phyloP scores from a whole-genome alignment of 2,888 invertebrate species.

The Sarcophaga subvicina region DNA sequence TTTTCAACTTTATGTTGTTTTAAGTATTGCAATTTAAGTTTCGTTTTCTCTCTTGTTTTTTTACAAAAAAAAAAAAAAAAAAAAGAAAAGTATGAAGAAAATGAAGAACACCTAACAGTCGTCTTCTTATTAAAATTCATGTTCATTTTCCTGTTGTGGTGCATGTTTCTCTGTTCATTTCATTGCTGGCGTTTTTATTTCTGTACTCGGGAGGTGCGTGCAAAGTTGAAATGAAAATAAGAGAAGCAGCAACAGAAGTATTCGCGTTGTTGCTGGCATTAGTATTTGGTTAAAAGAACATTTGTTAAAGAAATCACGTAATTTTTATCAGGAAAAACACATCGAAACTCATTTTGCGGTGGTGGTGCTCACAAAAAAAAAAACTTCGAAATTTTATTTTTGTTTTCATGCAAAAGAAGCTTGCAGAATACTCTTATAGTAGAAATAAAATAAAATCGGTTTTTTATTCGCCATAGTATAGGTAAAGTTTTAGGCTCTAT shows the following conservation, averaged over 20 bases:
- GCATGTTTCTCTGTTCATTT: slow-evolving; percentile 21
- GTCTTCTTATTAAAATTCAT: slow-evolving; percentile 61
- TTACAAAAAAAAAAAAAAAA: slow-evolving; percentile 4
- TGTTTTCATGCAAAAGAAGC: too few relatives aligned
- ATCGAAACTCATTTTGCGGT: slow-evolving; percentile 38
- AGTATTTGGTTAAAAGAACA: slow-evolving; percentile 65
- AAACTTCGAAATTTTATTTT: too few relatives aligned
- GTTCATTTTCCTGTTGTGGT: slow-evolving; percentile 56
- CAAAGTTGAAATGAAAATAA: slow-evolving; percentile 46
- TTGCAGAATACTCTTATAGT: too few relatives aligned
- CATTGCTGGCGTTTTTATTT: neutral
- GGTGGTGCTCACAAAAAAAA: slow-evolving; percentile 23
- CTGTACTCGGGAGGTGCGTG: slow-evolving; percentile 48
- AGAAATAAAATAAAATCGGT: too few relatives aligned
- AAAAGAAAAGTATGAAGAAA: too few relatives aligned
- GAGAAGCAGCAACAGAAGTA: slow-evolving; percentile 7
- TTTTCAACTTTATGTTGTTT: slow-evolving; percentile 10
- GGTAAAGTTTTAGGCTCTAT: too few relatives aligned
- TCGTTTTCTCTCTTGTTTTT: neutral
- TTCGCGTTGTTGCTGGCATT: slow-evolving; percentile 20
- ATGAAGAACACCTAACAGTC: neutral
- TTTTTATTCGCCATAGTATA: too few relatives aligned
- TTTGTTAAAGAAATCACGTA: slow-evolving; percentile 66
- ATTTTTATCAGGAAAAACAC: slow-evolving; percentile 37
- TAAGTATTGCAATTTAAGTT: slow-evolving; percentile 36